These are phyloP conservation scores for Ophion costatus DNA, from an alignment of 2,888 invertebrate genomes.

Conservation along the genomic window DNA sequence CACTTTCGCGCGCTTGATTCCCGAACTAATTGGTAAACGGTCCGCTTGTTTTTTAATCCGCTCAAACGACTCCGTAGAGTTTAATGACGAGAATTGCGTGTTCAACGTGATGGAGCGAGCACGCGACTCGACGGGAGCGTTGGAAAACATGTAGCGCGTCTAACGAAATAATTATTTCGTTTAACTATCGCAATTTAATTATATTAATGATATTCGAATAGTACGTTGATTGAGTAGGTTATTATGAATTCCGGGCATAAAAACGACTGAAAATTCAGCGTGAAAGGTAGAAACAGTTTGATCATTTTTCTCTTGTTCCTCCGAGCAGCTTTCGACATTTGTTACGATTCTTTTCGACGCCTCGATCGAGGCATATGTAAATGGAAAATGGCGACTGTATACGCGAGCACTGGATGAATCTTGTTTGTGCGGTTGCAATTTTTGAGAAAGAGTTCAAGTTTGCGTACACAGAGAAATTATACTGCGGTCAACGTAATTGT, in stretches of 20 bases:
- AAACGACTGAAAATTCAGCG: background rate
- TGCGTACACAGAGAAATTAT: no score
- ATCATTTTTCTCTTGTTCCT: background rate
- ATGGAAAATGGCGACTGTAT: no score
- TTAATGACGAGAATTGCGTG: conserved; percentile 8
- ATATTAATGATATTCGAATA: background rate
- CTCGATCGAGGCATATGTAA: no score
- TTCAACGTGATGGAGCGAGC: background rate
- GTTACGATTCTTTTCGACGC: no score
- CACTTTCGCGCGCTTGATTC: background rate
- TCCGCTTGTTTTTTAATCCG: background rate
- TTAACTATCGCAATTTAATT: background rate
- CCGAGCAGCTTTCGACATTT: no score
- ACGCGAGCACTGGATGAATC: no score
- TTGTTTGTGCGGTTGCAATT: no score
- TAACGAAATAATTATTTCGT: conserved; percentile 6
- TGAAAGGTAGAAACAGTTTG: background rate
- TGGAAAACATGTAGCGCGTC: background rate
- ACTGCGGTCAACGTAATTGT: no score
- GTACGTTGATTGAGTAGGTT: background rate
- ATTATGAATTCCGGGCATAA: background rate
- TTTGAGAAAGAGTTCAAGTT: no score
- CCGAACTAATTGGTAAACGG: background rate
- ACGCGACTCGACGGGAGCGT: background rate
- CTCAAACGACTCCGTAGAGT: conserved; percentile 3